These are phyloP conservation scores for Kryptopterus vitreolus DNA, from an alignment of 2,797 vertebrate species.

Conservation along the genomic window DNA sequence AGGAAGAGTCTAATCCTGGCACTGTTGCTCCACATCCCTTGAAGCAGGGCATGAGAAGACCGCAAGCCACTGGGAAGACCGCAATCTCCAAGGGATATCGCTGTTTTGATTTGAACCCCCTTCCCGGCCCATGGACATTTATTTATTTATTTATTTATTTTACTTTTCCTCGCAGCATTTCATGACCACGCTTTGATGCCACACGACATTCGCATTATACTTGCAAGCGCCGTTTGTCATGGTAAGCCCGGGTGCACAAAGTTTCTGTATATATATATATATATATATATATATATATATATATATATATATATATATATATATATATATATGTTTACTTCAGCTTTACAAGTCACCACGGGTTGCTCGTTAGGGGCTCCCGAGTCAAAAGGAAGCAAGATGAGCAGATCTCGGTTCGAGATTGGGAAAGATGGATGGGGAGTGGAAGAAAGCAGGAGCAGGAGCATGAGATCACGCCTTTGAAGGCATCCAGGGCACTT, in stretches of 20 bases:
- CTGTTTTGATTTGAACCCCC: neutral
- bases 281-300: too few species aligned
- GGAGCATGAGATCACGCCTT: constrained; percentile 48
- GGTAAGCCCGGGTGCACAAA: neutral
- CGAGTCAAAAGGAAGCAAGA: neutral
- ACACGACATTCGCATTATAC: neutral
- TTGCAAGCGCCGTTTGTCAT: constrained; percentile 4
- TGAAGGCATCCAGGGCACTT: constrained; percentile 28
- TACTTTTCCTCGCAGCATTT: neutral
- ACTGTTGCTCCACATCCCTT: constrained; percentile 22
- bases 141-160: too few species aligned
- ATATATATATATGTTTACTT: too few species aligned
- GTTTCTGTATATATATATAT: neutral
- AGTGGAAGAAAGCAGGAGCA: constrained; percentile 38
- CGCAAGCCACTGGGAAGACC: constrained; percentile 22
- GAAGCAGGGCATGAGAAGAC: constrained; percentile 39
- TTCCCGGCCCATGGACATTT: too few species aligned
- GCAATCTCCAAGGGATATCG: constrained; percentile 32
- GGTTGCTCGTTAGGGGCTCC: neutral
- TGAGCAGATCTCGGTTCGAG: neutral
- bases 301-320: too few species aligned
- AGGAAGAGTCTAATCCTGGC: constrained; percentile 24
- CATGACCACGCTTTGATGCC: constrained; percentile 13
- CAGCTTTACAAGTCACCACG: neutral
- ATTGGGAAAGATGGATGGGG: neutral